Evolutionary conservation across 1,140 invertebrate species (phyloP).

Genomic region (Archivesica marissinica): DNA sequence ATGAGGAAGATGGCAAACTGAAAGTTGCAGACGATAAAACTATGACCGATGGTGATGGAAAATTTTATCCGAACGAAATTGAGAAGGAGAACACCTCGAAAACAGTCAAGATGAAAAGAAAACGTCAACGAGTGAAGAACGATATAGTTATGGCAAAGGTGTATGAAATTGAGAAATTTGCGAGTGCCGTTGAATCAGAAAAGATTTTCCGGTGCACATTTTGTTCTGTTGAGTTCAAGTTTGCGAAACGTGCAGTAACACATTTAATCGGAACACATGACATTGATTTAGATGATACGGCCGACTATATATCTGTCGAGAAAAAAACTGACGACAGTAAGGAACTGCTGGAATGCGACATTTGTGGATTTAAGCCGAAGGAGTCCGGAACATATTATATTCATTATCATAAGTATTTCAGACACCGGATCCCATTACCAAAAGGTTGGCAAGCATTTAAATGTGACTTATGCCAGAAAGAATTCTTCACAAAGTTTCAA

Average conservation of each 20-base stretch:
- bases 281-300: conserved; percentile 65
- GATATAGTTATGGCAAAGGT: conserved; percentile 50
- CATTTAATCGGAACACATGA: conserved; percentile 70
- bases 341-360: conserved; percentile 71
- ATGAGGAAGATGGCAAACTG: conserved; percentile 59
- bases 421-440: conserved; percentile 76
- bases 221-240: conserved; percentile 74
- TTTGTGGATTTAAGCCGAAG: conserved; percentile 78
- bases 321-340: conserved; percentile 57
- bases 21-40: neutral
- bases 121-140: conserved; percentile 34
- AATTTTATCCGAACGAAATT: neutral
- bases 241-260: conserved; percentile 73
- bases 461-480: conserved; percentile 80
- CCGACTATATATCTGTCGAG: conserved; percentile 29
- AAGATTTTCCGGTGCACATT: conserved; percentile 72
- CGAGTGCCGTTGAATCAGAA: conserved; percentile 59
- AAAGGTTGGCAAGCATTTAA: conserved; percentile 76
- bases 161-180: conserved; percentile 69
- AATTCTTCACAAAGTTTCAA: conserved; percentile 77
- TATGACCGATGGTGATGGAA: neutral
- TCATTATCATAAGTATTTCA: conserved; percentile 80
- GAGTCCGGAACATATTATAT: conserved; percentile 76
- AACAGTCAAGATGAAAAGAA: conserved; percentile 18
- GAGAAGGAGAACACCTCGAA: conserved; percentile 10